phyloP scores from a whole-genome alignment of 2,797 vertebrate genomes.

The Xenops minutus region DNA sequence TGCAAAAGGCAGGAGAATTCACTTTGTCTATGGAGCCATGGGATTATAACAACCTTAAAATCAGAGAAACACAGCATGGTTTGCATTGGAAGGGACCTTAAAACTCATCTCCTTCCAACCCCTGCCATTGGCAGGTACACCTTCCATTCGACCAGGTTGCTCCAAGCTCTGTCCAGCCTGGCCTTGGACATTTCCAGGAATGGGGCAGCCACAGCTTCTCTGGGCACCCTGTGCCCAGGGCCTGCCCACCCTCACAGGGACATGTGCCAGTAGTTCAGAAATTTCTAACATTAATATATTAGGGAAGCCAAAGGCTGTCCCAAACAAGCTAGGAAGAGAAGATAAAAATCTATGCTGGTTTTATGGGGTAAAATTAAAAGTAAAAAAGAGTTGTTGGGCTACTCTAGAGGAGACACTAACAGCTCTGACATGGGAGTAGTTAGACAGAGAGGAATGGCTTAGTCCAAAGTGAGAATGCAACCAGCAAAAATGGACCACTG shows the following conservation, averaged over 20 bases:
- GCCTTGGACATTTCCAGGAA: neutral
- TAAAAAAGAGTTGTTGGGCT: neutral
- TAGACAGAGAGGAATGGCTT: neutral
- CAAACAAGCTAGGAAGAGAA: neutral
- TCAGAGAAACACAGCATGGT: too few relatives aligned
- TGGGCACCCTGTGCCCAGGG: neutral
- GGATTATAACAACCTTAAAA: neutral
- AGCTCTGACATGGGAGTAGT: neutral
- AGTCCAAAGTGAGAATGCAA: neutral
- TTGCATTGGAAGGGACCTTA: neutral
- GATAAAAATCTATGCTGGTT: neutral
- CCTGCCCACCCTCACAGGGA: neutral
- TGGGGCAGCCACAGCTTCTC: neutral
- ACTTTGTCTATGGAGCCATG: too few relatives aligned
- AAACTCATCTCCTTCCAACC: rapidly evolving
- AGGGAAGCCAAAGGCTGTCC: neutral
- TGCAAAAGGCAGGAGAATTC: neutral
- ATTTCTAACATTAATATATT: neutral
- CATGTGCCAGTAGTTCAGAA: neutral
- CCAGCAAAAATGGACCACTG: neutral
- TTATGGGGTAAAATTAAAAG: neutral
- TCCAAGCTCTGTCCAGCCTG: rapidly evolving
- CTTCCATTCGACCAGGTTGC: rapidly evolving
- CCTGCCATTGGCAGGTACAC: neutral
- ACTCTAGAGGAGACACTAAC: neutral